A percentile compares a stretch with the other conserved stretches of the same genome.
phyloP scores from a whole-genome alignment of 2,113 vertebrate genomes.

The Semicossyphus pulcher region DNA sequence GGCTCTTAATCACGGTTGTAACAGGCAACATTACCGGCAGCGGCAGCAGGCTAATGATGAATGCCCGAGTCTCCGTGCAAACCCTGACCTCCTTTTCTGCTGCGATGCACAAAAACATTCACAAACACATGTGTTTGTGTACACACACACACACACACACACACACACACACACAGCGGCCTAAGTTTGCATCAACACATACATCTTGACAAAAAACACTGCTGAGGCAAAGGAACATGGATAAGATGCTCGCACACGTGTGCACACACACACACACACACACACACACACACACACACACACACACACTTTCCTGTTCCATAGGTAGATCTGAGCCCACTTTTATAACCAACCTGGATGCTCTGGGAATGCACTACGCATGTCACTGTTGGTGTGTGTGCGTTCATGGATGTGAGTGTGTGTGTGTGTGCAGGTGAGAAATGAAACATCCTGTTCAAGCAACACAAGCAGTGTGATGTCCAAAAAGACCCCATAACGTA shows the following conservation, averaged over 20 bases:
- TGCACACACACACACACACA: conserved; percentile 3
- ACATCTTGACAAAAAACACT: conserved; percentile 22
- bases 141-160: conserved; percentile 25
- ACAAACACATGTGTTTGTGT: conserved; percentile 2
- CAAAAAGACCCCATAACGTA: background rate
- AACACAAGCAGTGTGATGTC: conserved; percentile 49
- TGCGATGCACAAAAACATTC: conserved; percentile 82
- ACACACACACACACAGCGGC: conserved; percentile 6
- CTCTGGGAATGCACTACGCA: conserved; percentile 53
- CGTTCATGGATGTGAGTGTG: background rate
- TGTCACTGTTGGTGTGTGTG: conserved; percentile 22
- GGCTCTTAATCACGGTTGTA: conserved; percentile 85
- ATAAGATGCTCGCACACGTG: background rate
- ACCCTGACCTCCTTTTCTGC: conserved; percentile 88
- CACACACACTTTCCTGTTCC: conserved; percentile 29
- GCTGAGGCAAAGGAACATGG: background rate
- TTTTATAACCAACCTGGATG: conserved; percentile 76
- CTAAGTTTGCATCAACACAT: conserved; percentile 17
- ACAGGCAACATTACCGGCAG: conserved; percentile 82
- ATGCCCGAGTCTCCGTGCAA: conserved; percentile 82
- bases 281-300: background rate
- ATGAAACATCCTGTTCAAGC: conserved; percentile 65
- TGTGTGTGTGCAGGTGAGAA: conserved; percentile 50
- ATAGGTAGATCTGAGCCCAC: conserved; percentile 72
- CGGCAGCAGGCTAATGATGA: conserved; percentile 87